These are phyloP conservation scores for Thripadectes ignobilis DNA, from an alignment of 2,797 vertebrate species.

Conservation along the genomic window DNA sequence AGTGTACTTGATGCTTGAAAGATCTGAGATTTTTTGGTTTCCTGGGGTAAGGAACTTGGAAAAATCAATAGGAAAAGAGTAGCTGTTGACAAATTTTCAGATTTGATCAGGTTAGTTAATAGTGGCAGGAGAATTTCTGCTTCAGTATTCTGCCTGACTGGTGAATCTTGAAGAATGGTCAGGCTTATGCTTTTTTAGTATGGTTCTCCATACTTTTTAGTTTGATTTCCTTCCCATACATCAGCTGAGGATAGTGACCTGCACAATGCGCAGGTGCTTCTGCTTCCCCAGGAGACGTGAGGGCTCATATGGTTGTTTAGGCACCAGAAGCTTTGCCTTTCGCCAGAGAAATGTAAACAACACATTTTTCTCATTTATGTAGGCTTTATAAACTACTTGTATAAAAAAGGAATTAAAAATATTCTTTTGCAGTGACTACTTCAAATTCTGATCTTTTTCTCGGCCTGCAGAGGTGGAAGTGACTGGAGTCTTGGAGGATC, in stretches of 20 bases:
- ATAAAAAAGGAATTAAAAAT: background rate
- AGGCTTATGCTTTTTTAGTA: background rate
- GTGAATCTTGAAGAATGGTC: background rate
- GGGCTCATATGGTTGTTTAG: background rate
- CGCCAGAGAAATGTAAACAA: background rate
- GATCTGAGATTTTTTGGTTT: background rate
- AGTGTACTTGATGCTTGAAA: background rate
- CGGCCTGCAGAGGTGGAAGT: background rate
- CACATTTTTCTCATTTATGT: background rate
- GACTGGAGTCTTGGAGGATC: background rate
- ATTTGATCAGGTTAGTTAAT: background rate
- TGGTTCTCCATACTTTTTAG: background rate
- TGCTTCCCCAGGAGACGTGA: background rate
- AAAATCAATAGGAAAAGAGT: background rate
- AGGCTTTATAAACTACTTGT: background rate
- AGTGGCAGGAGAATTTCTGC: background rate
- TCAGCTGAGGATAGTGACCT: background rate
- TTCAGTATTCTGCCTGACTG: background rate
- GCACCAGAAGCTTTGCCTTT: background rate
- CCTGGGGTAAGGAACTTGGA: background rate
- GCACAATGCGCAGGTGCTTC: background rate
- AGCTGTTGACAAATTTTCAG: background rate
- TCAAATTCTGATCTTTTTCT: background rate
- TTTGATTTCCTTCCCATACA: background rate
- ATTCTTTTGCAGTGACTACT: background rate